Percentiles rank a stretch among this genome's conserved stretches.
These are phyloP conservation scores for Elysia crispata DNA, from an alignment of 2,888 invertebrate species.

Conservation along the genomic window DNA sequence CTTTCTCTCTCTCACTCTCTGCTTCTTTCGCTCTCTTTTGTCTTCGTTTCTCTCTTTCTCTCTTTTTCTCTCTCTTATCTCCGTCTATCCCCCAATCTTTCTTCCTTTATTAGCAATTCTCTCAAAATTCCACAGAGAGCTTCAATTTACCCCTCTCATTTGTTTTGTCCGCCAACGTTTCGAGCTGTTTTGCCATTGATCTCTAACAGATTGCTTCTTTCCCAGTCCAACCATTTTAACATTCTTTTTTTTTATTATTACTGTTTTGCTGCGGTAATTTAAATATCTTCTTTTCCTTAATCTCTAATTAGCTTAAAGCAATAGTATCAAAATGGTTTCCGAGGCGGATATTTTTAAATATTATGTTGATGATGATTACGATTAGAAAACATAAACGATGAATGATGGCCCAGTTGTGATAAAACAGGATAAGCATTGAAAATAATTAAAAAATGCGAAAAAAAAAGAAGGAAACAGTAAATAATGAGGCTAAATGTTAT, in stretches of 20 bases:
- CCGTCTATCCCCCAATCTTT: background rate
- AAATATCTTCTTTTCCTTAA: too few relatives aligned
- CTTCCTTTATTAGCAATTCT: background rate
- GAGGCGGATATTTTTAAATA: too few relatives aligned
- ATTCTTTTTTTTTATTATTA: background rate
- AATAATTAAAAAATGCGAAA: too few relatives aligned
- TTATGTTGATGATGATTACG: too few relatives aligned
- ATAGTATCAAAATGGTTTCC: too few relatives aligned
- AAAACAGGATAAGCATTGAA: too few relatives aligned
- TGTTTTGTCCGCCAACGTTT: slow-evolving; percentile 21
- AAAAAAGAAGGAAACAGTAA: too few relatives aligned
- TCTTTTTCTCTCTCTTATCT: background rate
- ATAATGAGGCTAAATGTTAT: too few relatives aligned
- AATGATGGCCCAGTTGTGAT: too few relatives aligned
- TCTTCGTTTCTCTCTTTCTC: background rate
- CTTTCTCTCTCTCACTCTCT: slow-evolving; percentile 19
- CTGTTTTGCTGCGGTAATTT: background rate
- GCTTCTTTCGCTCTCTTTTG: background rate
- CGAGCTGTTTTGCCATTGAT: slow-evolving; percentile 34
- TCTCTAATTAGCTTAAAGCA: too few relatives aligned
- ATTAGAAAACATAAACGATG: too few relatives aligned
- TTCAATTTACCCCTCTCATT: slow-evolving; percentile 20
- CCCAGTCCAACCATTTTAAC: slow-evolving; percentile 21
- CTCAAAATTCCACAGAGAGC: background rate
- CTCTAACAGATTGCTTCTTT: slow-evolving; percentile 30